These are phyloP conservation scores for Campoletis sonorensis DNA, from an alignment of 1,140 invertebrate species.

Conservation along the genomic window DNA sequence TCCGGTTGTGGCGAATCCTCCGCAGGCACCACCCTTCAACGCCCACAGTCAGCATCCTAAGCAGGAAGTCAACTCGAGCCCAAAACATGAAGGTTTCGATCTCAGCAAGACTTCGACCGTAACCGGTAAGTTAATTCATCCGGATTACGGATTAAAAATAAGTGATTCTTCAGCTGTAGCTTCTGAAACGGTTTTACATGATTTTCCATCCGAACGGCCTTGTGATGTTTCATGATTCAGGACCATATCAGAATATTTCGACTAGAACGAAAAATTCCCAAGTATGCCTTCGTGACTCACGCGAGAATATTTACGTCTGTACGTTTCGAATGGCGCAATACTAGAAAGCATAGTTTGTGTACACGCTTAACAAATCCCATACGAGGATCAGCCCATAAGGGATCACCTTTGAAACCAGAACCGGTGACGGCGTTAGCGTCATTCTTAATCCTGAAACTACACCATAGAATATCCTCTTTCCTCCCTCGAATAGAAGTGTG, in stretches of 20 bases:
- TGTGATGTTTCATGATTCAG: not conserved
- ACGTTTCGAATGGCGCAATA: not conserved
- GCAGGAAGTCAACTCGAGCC: constrained; percentile 75
- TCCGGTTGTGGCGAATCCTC: constrained; percentile 58
- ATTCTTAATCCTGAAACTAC: constrained; percentile 24
- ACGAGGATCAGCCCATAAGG: constrained; percentile 19
- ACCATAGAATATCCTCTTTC: not conserved
- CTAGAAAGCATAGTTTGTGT: not conserved
- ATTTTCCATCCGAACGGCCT: not conserved
- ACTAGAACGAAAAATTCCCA: not conserved
- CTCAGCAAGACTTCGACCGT: constrained; percentile 78
- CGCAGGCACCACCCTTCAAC: constrained; percentile 38
- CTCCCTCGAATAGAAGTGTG: not conserved
- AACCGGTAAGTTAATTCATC: constrained; percentile 72
- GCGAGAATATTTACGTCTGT: too few relatives aligned
- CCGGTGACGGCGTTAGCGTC: constrained; percentile 28
- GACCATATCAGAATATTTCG: not conserved
- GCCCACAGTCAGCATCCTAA: constrained; percentile 73
- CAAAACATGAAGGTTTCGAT: constrained; percentile 81
- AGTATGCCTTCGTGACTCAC: too few relatives aligned
- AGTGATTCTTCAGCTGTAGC: not conserved
- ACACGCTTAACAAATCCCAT: constrained; percentile 22
- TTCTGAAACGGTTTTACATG: not conserved
- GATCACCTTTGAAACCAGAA: constrained; percentile 27
- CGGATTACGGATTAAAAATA: not conserved